A percentile compares a stretch with the other conserved stretches of the same genome.
Conservation (phyloP, 2,888 invertebrate species). For the Galerucella nymphaeae region DNA sequence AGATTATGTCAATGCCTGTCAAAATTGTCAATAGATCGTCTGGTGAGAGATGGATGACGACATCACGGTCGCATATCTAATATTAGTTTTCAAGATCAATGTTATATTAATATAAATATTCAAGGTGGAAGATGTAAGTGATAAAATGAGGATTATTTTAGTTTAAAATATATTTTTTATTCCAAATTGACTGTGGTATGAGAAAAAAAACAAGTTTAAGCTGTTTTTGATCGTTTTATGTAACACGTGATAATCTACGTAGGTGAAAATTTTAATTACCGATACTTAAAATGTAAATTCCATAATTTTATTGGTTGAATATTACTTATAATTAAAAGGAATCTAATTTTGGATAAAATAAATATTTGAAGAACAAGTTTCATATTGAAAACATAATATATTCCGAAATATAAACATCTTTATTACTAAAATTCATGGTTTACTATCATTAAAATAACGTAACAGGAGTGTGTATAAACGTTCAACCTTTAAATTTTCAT, state of each 20-base stretch:
- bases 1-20: too few species aligned
- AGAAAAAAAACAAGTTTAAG: too few species aligned
- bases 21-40: too few species aligned
- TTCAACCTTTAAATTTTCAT: constrained; percentile 10
- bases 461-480: neutral
- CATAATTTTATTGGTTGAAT: constrained; percentile 7
- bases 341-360: constrained; percentile 8
- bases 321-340: constrained; percentile 2
- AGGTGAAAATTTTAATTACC: too few species aligned
- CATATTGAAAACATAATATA: neutral
- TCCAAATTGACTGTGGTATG: too few species aligned
- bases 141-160: too few species aligned
- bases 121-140: neutral
- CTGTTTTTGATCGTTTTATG: too few species aligned
- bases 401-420: constrained; percentile 8
- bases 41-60: neutral
- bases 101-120: neutral
- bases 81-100: neutral
- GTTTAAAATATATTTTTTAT: too few species aligned
- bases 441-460: neutral
- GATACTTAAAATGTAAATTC: constrained; percentile 2
- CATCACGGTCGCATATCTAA: neutral
- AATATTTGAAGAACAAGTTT: constrained; percentile 8
- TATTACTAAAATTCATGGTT: constrained; percentile 1
- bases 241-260: too few species aligned